These are phyloP conservation scores for Cryptocephalus moraei DNA, from an alignment of 2,888 invertebrate species.

Conservation along the genomic window DNA sequence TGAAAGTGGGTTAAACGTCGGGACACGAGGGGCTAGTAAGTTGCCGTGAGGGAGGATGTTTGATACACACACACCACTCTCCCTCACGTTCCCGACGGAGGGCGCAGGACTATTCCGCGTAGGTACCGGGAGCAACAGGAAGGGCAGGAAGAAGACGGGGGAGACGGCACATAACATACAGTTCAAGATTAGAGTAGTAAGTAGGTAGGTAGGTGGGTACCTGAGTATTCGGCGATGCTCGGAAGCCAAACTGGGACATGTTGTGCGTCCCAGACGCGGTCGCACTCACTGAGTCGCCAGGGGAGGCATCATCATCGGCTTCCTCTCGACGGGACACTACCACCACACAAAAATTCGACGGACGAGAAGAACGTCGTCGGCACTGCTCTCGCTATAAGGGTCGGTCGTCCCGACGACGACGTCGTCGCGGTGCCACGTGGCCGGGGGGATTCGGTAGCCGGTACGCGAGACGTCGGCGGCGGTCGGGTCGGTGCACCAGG, in stretches of 20 bases:
- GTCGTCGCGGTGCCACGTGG: slow-evolving; percentile 16
- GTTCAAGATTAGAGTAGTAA: no score
- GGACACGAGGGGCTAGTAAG: no score
- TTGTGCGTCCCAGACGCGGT: slow-evolving; percentile 43
- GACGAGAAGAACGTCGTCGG: background rate
- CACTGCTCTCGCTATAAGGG: background rate
- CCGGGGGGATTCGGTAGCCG: slow-evolving; percentile 20
- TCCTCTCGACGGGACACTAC: background rate
- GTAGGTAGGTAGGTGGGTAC: slow-evolving; percentile 31
- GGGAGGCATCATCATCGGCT: slow-evolving; percentile 27
- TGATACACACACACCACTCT: no score
- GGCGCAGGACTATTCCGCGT: slow-evolving; percentile 4
- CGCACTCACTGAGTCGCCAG: slow-evolving; percentile 37
- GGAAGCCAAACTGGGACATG: slow-evolving; percentile 59
- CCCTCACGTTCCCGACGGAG: background rate
- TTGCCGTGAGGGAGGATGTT: no score
- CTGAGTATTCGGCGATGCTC: slow-evolving; percentile 56
- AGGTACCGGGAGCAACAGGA: slow-evolving; percentile 2
- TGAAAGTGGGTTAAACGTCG: no score
- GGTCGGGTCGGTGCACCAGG: slow-evolving; percentile 30
- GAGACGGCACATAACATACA: no score
- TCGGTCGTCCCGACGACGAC: background rate
- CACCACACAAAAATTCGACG: background rate
- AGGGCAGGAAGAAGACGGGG: no score
- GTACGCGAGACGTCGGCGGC: slow-evolving; percentile 8